phyloP scores from a whole-genome alignment of 2,113 vertebrate species.

The Nothobranchius kuhntae region DNA sequence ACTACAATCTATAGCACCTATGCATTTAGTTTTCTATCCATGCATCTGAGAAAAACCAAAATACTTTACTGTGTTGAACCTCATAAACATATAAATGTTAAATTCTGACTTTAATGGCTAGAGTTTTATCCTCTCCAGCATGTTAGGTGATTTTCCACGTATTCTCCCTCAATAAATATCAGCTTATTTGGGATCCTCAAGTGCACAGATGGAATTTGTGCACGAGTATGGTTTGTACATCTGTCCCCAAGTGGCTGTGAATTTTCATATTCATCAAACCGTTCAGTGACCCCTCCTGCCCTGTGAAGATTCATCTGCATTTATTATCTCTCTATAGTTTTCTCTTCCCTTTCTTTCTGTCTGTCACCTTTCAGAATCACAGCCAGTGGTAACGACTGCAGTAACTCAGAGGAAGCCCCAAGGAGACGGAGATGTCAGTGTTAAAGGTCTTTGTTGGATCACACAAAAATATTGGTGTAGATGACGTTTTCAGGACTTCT shows the following conservation, averaged over 20 bases:
- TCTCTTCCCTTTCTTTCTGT: slow-evolving; percentile 15
- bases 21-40: too few relatives aligned
- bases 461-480: slow-evolving; percentile 14
- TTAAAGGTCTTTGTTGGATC: slow-evolving; percentile 19
- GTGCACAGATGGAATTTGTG: not conserved
- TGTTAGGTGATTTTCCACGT: not conserved
- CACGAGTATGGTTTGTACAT: not conserved
- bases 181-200: not conserved
- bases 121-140: not conserved
- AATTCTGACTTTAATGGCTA: not conserved
- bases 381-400: slow-evolving; percentile 5
- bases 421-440: slow-evolving; percentile 4
- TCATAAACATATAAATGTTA: too few relatives aligned
- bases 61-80: too few relatives aligned
- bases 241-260: slow-evolving; percentile 2
- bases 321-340: slow-evolving; percentile 39
- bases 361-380: slow-evolving; percentile 9
- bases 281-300: slow-evolving; percentile 41
- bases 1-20: too few relatives aligned
- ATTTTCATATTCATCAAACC: slow-evolving; percentile 52
- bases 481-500: too few relatives aligned
- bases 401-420: slow-evolving; percentile 1
- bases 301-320: slow-evolving; percentile 47
- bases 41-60: too few relatives aligned
- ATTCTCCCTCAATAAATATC: not conserved